Conservation (phyloP, 2,113 vertebrate species). For the Cyphomyrus plagiostoma region DNA sequence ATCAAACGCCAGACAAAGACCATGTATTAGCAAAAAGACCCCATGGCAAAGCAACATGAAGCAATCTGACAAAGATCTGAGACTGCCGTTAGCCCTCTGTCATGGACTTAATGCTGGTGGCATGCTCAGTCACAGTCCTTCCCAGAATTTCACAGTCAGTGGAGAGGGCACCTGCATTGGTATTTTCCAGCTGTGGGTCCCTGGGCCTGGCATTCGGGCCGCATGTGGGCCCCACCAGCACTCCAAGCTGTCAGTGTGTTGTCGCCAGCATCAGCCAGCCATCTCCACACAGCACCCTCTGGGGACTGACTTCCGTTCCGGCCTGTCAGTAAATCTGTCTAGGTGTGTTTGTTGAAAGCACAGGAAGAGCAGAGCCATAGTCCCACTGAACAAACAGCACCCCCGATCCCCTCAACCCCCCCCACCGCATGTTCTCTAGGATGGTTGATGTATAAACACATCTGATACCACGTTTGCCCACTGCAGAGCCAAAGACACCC, state of each 20-base stretch:
- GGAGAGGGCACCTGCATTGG: not conserved
- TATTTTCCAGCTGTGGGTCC: not conserved
- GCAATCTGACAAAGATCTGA: not conserved
- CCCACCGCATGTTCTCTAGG: not conserved
- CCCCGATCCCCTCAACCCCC: not conserved
- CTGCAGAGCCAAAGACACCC: not conserved
- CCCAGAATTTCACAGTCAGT: not conserved
- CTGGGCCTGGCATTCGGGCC: not conserved
- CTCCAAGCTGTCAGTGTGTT: not conserved
- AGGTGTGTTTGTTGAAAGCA: not conserved
- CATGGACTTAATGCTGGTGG: not conserved
- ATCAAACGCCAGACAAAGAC: not conserved
- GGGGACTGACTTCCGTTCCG: not conserved
- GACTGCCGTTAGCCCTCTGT: not conserved
- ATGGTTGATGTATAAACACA: not conserved
- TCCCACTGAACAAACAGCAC: not conserved
- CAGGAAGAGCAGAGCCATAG: not conserved
- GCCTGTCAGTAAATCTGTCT: not conserved
- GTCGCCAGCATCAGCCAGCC: not conserved
- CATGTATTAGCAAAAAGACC: not conserved
- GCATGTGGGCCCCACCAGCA: not conserved
- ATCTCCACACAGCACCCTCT: not conserved
- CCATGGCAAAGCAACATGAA: not conserved
- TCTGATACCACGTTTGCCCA: not conserved
- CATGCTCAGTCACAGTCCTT: not conserved